Evolutionary conservation across 2,797 vertebrate genomes (phyloP).

Genomic region (Galago senegalensis): DNA sequence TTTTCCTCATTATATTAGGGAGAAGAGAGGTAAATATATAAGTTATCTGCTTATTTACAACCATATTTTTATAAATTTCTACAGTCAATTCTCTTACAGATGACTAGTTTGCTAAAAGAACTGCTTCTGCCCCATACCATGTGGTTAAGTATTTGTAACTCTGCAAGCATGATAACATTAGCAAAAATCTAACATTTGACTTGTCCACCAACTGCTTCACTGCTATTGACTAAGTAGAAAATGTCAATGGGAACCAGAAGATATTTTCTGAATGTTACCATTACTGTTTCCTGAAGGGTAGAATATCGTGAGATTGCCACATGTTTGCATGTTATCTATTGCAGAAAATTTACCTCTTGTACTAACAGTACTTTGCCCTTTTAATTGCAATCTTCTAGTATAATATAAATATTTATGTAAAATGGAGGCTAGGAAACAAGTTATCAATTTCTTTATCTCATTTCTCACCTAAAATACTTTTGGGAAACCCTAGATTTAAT

Average conservation of each 20-base stretch:
- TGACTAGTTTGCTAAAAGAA: conserved; percentile 60
- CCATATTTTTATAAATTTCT: conserved; percentile 27
- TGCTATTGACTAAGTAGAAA: not conserved
- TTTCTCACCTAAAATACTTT: not conserved
- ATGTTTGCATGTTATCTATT: not conserved
- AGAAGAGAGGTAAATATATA: not conserved
- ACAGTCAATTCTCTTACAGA: conserved; percentile 34
- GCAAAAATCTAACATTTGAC: not conserved
- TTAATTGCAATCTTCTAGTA: not conserved
- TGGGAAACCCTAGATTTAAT: not conserved
- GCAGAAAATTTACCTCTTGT: not conserved
- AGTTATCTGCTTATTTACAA: conserved; percentile 32
- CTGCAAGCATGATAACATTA: not conserved
- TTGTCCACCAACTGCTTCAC: not conserved
- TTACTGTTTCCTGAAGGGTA: not conserved
- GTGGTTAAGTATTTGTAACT: conserved; percentile 30
- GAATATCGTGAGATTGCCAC: not conserved
- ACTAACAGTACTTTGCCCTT: not conserved
- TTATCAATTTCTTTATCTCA: not conserved
- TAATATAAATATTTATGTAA: not conserved
- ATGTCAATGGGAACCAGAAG: not conserved
- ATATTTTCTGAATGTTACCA: not conserved
- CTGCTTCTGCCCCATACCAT: not conserved
- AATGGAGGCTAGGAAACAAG: not conserved
- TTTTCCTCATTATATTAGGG: conserved; percentile 5